Evolutionary conservation across 2,888 invertebrate species (phyloP), one percentile per base, ranked within the genome.

Genomic region (Heliconius sara): DNA sequence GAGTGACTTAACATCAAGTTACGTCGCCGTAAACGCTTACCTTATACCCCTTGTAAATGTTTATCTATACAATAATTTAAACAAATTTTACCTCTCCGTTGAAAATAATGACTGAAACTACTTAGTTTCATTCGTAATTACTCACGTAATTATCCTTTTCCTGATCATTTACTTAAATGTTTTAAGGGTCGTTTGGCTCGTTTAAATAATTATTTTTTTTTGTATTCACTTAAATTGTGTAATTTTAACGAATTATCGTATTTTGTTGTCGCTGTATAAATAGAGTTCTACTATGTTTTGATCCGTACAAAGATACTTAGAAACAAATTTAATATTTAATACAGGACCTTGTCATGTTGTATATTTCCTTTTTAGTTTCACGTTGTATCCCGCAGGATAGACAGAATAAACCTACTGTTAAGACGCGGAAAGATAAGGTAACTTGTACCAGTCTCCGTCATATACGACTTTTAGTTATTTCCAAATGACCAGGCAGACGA

Each of bases 91-190:
- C 22, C n/a, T 68, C 19, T 16, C 7, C 16, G 12, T 30, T 57
- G 57, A 30, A 73, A 72, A 30, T 34, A 60, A 30, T n/a, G 30
- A 22, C 30, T 73, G 30, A 57, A 73, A 73, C 52, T 52, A 34
- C 22, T 60, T 60, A 73, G 72, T 57, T 73, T 57, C 57, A 73
- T 72, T 72, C 57, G 72, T 52, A 72, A 57, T 30, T 73, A 57
- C 34, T n/a, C 5, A 34, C 30, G 57, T 73, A 57, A 73, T 73
- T 73, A 30, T 34, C 22, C 72, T 73, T 60, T 73, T 73, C 72
- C 72, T 57, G 72, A 60, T 57, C 34, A 73, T 60, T 73, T 73
- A 34, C n/a, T 73, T 73, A 73, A 73, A 57, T 57, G 57, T 57
- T 57, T 43, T 30, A 57, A 60, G 57, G 72, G 57, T 72, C 72